Evolutionary conservation across 2,888 invertebrate species (phyloP).

Genomic region (Leptinotarsa rubiginosa): DNA sequence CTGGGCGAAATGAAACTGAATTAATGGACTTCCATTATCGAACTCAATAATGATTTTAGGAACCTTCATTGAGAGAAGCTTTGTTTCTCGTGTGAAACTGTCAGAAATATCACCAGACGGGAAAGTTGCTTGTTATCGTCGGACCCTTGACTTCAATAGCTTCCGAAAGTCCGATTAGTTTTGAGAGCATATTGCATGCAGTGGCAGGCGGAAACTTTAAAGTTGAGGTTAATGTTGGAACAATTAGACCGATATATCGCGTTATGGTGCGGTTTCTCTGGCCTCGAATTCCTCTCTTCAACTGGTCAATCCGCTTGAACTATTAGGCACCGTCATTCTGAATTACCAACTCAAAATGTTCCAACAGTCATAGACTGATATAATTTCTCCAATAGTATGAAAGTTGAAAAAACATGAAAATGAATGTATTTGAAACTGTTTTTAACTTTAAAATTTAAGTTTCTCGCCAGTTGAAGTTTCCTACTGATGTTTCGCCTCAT

Average conservation of each 20-base stretch:
- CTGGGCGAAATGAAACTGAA: no score
- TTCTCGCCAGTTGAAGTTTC: no score
- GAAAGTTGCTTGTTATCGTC: not conserved
- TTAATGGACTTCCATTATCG: no score
- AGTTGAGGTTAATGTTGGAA: constrained; percentile 7
- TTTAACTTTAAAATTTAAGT: no score
- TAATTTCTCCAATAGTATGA: not conserved
- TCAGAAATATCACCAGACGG: not conserved
- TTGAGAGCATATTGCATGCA: constrained; percentile 1
- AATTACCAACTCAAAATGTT: not conserved
- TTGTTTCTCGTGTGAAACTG: not conserved
- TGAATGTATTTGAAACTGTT: not conserved
- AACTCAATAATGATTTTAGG: no score
- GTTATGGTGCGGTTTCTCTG: constrained; percentile 3
- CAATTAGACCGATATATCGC: constrained; percentile 6
- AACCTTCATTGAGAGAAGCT: not conserved
- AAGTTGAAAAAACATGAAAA: not conserved
- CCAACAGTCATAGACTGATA: not conserved
- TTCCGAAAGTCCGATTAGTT: constrained; percentile 1
- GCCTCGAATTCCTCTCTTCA: not conserved
- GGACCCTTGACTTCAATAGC: not conserved
- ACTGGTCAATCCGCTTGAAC: constrained; percentile 8
- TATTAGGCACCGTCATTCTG: not conserved
- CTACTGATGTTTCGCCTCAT: no score
- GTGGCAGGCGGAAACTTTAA: constrained; percentile 1